Evolutionary conservation across 2,888 invertebrate genomes (phyloP).

Genomic region (Drosophila greeni): DNA sequence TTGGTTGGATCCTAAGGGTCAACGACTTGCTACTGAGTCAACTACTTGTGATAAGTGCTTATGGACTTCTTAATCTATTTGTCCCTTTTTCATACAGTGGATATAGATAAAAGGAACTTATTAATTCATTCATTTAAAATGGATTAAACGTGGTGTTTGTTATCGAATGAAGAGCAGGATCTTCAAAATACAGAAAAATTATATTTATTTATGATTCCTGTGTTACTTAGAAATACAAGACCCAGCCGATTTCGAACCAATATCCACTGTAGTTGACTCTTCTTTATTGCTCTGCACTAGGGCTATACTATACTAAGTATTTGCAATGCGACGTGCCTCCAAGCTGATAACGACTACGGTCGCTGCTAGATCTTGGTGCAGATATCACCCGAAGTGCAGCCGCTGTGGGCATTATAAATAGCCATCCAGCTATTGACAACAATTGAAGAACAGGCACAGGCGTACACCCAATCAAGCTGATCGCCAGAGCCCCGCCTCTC

Average conservation of each 20-base stretch:
- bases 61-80: neutral
- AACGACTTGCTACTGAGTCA: constrained; percentile 7
- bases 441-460: constrained; percentile 29
- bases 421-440: constrained; percentile 24
- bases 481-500: neutral
- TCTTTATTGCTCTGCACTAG: constrained; percentile 4
- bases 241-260: neutral
- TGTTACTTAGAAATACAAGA: neutral
- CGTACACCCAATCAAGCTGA: constrained; percentile 25
- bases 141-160: too few species aligned
- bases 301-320: neutral
- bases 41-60: constrained; percentile 8
- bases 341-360: constrained; percentile 8
- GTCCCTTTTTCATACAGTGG: neutral
- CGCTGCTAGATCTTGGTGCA: constrained; percentile 8
- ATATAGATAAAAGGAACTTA: neutral
- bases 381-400: constrained; percentile 15
- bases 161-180: neutral
- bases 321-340: constrained; percentile 23
- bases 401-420: constrained; percentile 19
- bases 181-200: neutral
- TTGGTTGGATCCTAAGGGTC: neutral
- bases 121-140: too few species aligned
- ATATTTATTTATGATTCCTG: too few species aligned
- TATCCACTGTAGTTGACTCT: constrained; percentile 20